These are phyloP conservation scores for Triops longicaudatus DNA, from an alignment of 1,140 invertebrate genomes.

Conservation along the genomic window DNA sequence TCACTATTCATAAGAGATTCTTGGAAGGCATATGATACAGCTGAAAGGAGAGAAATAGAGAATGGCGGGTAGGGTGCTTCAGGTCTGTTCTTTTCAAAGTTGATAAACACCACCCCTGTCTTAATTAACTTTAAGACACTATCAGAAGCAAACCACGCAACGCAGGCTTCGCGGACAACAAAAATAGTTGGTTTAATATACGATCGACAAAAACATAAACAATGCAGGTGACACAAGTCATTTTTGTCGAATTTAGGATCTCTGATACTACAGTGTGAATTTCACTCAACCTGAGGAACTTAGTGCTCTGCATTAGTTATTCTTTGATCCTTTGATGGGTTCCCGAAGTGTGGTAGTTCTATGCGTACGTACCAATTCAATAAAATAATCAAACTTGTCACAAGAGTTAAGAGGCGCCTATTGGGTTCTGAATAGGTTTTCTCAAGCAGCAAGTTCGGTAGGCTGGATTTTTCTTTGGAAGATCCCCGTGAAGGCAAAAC, in stretches of 20 bases:
- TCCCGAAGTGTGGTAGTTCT: no score
- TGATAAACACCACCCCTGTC: not conserved
- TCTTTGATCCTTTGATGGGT: no score
- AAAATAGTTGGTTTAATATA: not conserved
- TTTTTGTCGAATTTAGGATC: not conserved
- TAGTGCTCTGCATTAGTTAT: no score
- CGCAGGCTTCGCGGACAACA: not conserved
- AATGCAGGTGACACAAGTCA: not conserved
- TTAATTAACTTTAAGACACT: constrained; percentile 4
- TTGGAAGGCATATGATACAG: not conserved
- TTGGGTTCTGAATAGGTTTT: no score
- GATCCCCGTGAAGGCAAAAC: not conserved
- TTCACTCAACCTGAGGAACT: not conserved
- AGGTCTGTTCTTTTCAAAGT: not conserved
- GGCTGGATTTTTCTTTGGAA: no score
- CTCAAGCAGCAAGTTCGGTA: no score
- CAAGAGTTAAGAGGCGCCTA: no score
- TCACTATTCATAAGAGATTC: not conserved
- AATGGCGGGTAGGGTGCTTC: not conserved
- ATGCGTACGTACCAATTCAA: no score
- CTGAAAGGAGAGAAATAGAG: not conserved
- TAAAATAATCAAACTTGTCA: no score
- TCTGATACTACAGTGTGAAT: not conserved
- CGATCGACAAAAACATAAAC: not conserved
- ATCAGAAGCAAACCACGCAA: not conserved